These are phyloP conservation scores for Syndactyla subalaris DNA, from an alignment of 2,797 vertebrate genomes.

Conservation along the genomic window DNA sequence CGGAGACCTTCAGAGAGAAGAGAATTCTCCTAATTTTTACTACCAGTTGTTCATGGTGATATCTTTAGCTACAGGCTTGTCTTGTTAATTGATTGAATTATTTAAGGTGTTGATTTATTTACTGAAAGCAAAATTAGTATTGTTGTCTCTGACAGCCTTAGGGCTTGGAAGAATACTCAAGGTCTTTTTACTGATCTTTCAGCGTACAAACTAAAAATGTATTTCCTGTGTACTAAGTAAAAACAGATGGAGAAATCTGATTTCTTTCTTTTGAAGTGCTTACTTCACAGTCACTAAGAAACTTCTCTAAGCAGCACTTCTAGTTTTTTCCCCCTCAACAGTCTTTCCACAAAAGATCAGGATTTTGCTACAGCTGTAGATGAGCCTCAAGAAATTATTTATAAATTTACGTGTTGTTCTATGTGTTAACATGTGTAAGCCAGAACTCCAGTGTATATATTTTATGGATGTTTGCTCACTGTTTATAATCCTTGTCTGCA, in stretches of 20 bases:
- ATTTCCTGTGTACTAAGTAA: neutral
- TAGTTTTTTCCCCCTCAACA: neutral
- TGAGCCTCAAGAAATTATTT: neutral
- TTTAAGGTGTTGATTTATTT: neutral
- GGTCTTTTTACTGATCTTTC: neutral
- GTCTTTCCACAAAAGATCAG: neutral
- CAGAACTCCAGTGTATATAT: neutral
- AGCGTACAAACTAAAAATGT: neutral
- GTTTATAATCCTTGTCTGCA: neutral
- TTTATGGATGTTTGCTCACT: neutral
- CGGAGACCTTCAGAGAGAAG: neutral
- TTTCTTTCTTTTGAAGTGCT: neutral
- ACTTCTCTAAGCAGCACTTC: neutral
- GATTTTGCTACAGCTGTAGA: neutral
- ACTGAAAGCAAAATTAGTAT: neutral
- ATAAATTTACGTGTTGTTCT: neutral
- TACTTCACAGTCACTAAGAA: neutral
- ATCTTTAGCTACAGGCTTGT: neutral
- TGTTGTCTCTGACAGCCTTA: neutral
- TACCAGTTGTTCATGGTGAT: neutral
- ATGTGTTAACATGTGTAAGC: neutral
- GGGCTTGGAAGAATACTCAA: neutral
- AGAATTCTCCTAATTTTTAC: neutral
- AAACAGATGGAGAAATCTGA: neutral
- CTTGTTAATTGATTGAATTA: neutral